Base-by-base conservation (phyloP, 2,888 invertebrate species). In the Latheticus oryzae region DNA sequence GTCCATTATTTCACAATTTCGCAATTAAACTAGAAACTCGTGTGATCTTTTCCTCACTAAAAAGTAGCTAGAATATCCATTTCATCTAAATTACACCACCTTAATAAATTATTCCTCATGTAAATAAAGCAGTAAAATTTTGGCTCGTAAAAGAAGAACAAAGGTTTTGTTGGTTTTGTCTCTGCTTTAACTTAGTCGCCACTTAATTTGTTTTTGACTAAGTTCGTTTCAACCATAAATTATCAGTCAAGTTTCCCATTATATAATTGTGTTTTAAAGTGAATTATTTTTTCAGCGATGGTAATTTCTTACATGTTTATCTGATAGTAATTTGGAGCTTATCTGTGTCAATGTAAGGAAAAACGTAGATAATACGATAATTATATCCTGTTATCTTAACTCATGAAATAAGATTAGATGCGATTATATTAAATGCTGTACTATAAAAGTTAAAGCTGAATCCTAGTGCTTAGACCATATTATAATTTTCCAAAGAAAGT, bases 51-150 rank as follows among this genome's bases (percentile, higher is more conserved):
- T n/a, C n/a, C n/a, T n/a, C n/a, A n/a, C n/a, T n/a, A n/a, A n/a
- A n/a, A n/a, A n/a, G n/a, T n/a, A n/a, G n/a, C n/a, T n/a, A n/a
- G n/a, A n/a, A n/a, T n/a, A n/a, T n/a, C n/a, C n/a, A n/a, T n/a
- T 57, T 28, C 9, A 11, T 54, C 32, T 38, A 58, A 59, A 55
- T 55, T 58, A 58, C 47, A 62, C 60, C 58, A 33, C 58, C 38
- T 47, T 17, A 38, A 48, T 58, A 58, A 58, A 58, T 58, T 53
- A 42, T 12, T 9, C 48, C 16, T 42, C 52, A 40, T 63, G 48
- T 45, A 59, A 58, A 60, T 63, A 54, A 45, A 63, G 60, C 52
- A 52, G 61, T 63, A 62, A 62, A 63, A 65, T 63, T 65, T 58
- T 40, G 48, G 59, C n/a, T 60, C 63, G 58, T 65, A 62, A 58